Conservation (phyloP, 2,888 invertebrate species). For the Melolontha melolontha region DNA sequence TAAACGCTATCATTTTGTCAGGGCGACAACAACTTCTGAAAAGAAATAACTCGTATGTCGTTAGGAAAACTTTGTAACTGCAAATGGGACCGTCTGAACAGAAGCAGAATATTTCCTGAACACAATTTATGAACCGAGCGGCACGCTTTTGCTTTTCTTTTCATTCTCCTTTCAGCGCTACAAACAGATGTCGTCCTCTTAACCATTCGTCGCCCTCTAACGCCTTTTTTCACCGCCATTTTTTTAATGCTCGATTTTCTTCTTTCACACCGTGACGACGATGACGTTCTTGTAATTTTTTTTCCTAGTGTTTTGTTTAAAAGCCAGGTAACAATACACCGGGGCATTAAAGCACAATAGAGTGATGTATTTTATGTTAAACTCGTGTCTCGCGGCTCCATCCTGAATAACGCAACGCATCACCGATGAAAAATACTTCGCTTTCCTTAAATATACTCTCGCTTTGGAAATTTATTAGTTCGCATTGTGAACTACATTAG, state of each 20-base stretch:
- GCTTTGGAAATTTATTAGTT: constrained; percentile 29
- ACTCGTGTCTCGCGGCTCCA: constrained; percentile 21
- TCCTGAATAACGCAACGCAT: neutral
- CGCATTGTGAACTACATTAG: constrained; percentile 26
- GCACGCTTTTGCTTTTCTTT: constrained; percentile 25
- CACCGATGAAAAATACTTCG: constrained; percentile 15
- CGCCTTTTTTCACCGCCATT: constrained; percentile 14
- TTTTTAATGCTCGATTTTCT: constrained; percentile 16
- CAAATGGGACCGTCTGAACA: constrained; percentile 47
- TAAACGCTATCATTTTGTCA: constrained; percentile 45
- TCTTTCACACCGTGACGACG: constrained; percentile 9
- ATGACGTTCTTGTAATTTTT: constrained; percentile 33
- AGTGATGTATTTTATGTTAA: constrained; percentile 29
- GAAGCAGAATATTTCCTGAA: constrained; percentile 47
- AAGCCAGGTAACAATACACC: constrained; percentile 38
- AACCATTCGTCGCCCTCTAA: constrained; percentile 31
- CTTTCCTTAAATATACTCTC: constrained; percentile 8
- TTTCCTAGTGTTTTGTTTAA: constrained; percentile 30
- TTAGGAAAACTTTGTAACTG: constrained; percentile 50
- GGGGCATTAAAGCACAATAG: constrained; percentile 23
- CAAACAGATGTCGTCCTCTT: constrained; percentile 43
- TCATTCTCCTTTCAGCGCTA: constrained; percentile 39
- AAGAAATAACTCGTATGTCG: constrained; percentile 45
- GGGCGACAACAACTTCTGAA: constrained; percentile 39
- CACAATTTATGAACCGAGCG: constrained; percentile 50